Percentiles rank a stretch among this genome's conserved stretches.
phyloP scores from a whole-genome alignment of 2,797 vertebrate species.

The Lepidocolaptes lacrymiger region DNA sequence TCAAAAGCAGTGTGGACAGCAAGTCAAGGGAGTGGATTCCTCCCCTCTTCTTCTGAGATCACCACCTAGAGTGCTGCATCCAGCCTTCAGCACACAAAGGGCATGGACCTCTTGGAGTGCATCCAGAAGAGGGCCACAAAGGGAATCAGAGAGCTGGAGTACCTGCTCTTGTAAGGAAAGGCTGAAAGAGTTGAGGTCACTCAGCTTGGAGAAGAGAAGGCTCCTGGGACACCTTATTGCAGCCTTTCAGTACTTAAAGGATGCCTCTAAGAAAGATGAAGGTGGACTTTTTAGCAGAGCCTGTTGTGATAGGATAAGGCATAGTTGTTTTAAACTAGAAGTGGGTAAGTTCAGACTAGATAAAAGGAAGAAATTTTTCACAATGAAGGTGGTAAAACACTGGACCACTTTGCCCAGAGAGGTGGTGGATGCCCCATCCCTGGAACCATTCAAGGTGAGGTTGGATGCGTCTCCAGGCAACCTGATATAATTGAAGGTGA shows the following conservation, averaged over 20 bases:
- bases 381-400: background rate
- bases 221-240: accelerated
- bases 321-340: background rate
- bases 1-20: accelerated
- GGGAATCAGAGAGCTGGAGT: accelerated
- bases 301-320: background rate
- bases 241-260: background rate
- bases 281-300: background rate
- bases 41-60: background rate
- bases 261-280: background rate
- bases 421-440: no score
- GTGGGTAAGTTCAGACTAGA: background rate
- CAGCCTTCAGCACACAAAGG: background rate
- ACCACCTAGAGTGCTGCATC: accelerated
- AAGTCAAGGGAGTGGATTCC: background rate
- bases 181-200: background rate
- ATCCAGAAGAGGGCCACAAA: accelerated
- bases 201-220: background rate
- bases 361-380: background rate
- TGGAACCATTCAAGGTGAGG: background rate
- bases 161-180: accelerated
- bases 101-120: accelerated
- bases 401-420: background rate
- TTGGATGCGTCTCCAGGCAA: background rate
- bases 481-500: background rate